phyloP scores from a whole-genome alignment of 2,888 invertebrate species.

The Abscondita cerata region DNA sequence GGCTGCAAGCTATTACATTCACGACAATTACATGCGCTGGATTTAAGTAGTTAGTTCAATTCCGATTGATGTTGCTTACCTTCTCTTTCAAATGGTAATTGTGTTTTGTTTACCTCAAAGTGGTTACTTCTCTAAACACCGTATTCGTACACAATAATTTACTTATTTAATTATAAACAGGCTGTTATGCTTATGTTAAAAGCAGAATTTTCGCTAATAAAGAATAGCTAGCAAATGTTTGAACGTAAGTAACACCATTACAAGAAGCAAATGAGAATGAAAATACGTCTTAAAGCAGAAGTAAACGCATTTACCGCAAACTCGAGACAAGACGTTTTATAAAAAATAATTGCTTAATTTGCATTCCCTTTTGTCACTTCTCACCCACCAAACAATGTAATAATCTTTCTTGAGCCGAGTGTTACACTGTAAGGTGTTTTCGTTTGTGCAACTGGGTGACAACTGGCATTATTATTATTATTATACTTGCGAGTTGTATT shows the following conservation, averaged over 20 bases:
- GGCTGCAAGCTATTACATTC: constrained; percentile 40
- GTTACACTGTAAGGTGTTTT: constrained; percentile 36
- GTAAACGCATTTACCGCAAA: constrained; percentile 11
- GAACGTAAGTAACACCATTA: neutral
- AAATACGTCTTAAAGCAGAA: constrained; percentile 1
- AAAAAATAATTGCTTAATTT: constrained; percentile 40
- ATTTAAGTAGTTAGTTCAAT: constrained; percentile 36
- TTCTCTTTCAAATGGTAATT: constrained; percentile 33
- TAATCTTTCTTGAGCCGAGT: constrained; percentile 28
- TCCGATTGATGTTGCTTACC: constrained; percentile 34
- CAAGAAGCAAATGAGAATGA: constrained; percentile 6
- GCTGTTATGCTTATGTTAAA: neutral
- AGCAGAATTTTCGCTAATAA: neutral
- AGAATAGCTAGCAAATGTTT: neutral
- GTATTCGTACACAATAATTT: constrained; percentile 1
- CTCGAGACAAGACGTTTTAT: constrained; percentile 19
- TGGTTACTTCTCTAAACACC: constrained; percentile 20
- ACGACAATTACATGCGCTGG: constrained; percentile 40
- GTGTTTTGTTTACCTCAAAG: constrained; percentile 23
- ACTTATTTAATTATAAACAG: neutral
- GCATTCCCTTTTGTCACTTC: constrained; percentile 45
- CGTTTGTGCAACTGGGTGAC: constrained; percentile 43
- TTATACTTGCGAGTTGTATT: constrained; percentile 47
- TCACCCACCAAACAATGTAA: constrained; percentile 46
- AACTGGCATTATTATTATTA: constrained; percentile 44